These are phyloP conservation scores for Heliopora coerulea DNA, from an alignment of 92 coral and sea anemone species.

Conservation along the genomic window DNA sequence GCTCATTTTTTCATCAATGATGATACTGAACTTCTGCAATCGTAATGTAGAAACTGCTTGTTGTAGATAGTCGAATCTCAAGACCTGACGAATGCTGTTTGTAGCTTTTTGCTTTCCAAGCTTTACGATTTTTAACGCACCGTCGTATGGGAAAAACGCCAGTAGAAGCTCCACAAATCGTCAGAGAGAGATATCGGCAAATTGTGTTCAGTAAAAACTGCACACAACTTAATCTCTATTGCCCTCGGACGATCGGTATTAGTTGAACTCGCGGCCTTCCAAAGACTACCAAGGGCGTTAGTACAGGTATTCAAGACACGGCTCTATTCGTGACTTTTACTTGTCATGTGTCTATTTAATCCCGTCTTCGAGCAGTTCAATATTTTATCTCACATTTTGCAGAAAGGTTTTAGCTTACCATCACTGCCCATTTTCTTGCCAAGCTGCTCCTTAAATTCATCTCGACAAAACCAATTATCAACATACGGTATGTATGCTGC, in stretches of 20 bases:
- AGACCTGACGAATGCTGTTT: slow-evolving; percentile 26
- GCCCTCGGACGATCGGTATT: too few relatives aligned
- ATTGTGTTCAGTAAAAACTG: slow-evolving; percentile 16
- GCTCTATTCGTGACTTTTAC: slow-evolving; percentile 1
- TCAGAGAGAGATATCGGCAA: slow-evolving; percentile 7
- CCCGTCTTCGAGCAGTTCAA: neutral
- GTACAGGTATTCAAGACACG: neutral
- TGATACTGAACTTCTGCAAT: too few relatives aligned
- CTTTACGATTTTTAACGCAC: neutral
- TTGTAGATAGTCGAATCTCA: slow-evolving; percentile 12
- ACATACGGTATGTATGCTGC: too few relatives aligned
- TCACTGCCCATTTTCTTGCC: too few relatives aligned
- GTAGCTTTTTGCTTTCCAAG: too few relatives aligned
- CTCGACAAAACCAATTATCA: too few relatives aligned
- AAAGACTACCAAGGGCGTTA: neutral
- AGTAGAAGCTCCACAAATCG: slow-evolving; percentile 13
- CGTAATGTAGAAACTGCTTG: slow-evolving; percentile 18
- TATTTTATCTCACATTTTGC: neutral
- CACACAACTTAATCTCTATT: too few relatives aligned
- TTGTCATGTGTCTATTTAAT: neutral
- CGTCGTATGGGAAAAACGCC: slow-evolving; percentile 5
- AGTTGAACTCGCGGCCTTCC: too few relatives aligned
- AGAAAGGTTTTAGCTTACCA: too few relatives aligned
- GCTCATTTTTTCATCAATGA: too few relatives aligned
- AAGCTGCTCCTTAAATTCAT: too few relatives aligned